Percentiles rank a stretch among this genome's conserved stretches.
These are phyloP conservation scores for Epiblema foenella DNA, from an alignment of 2,888 invertebrate genomes.

Conservation along the genomic window DNA sequence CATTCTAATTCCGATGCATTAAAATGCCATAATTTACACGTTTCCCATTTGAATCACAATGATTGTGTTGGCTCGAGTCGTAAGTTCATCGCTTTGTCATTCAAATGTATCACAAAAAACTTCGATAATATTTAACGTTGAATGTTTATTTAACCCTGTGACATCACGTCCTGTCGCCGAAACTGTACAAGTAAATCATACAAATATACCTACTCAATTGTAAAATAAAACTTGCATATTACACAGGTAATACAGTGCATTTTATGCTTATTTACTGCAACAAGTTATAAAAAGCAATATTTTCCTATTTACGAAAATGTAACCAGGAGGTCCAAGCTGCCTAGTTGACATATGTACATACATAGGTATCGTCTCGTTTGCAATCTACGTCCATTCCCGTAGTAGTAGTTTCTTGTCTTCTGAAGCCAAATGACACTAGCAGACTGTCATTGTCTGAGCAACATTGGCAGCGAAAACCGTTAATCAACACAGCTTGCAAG, in stretches of 20 bases:
- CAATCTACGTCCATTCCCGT: constrained; percentile 1
- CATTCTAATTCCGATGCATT: constrained; percentile 31
- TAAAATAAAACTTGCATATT: neutral
- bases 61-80: constrained; percentile 30
- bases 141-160: constrained; percentile 36
- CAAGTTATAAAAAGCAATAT: neutral
- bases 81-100: constrained; percentile 47
- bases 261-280: neutral
- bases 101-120: constrained; percentile 45
- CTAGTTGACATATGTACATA: no score
- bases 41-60: constrained; percentile 46
- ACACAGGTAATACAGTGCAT: neutral
- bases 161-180: constrained; percentile 37
- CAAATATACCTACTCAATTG: neutral
- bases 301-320: neutral
- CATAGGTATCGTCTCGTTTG: neutral
- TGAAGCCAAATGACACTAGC: neutral
- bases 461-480: neutral
- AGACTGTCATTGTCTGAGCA: no score
- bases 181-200: constrained; percentile 5
- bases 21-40: constrained; percentile 34
- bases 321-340: neutral
- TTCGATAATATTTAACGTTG: constrained; percentile 23
- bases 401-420: neutral
- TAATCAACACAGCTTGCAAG: neutral